These are phyloP conservation scores for Himantopus leucocephalus DNA, from an alignment of 2,113 vertebrate species.

Conservation along the genomic window DNA sequence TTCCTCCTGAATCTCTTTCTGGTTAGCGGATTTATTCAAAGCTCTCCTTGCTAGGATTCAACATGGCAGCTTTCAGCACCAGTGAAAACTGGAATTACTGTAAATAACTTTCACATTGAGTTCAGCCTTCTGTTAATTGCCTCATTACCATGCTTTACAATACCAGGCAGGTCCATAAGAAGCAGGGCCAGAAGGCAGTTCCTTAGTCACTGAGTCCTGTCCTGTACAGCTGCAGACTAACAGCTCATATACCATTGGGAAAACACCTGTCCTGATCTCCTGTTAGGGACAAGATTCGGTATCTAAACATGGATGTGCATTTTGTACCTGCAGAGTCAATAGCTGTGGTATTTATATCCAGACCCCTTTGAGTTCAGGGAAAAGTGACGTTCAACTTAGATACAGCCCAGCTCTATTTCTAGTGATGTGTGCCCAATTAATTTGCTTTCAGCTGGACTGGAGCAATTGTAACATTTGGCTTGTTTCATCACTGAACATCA, in stretches of 20 bases:
- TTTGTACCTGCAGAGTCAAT: not conserved
- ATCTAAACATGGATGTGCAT: not conserved
- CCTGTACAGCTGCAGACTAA: not conserved
- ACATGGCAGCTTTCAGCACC: not conserved
- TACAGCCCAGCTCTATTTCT: not conserved
- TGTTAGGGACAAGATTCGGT: not conserved
- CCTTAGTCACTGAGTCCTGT: not conserved
- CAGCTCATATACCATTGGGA: not conserved
- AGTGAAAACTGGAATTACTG: not conserved
- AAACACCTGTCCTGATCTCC: not conserved
- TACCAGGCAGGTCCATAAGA: not conserved
- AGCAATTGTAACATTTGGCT: not conserved
- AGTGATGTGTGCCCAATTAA: not conserved
- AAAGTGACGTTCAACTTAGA: not conserved
- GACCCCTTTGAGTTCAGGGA: not conserved
- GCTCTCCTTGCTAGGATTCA: not conserved
- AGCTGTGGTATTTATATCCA: not conserved
- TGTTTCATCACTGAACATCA: not conserved
- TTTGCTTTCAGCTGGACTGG: not conserved
- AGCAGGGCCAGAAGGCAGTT: not conserved
- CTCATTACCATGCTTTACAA: not conserved
- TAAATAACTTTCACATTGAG: not conserved
- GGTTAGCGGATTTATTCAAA: not conserved
- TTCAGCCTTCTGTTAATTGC: not conserved
- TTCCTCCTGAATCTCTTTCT: not conserved